Evolutionary conservation across 2,888 invertebrate species (phyloP), one percentile per base, ranked within the genome.

Genomic region (Sesia apiformis): DNA sequence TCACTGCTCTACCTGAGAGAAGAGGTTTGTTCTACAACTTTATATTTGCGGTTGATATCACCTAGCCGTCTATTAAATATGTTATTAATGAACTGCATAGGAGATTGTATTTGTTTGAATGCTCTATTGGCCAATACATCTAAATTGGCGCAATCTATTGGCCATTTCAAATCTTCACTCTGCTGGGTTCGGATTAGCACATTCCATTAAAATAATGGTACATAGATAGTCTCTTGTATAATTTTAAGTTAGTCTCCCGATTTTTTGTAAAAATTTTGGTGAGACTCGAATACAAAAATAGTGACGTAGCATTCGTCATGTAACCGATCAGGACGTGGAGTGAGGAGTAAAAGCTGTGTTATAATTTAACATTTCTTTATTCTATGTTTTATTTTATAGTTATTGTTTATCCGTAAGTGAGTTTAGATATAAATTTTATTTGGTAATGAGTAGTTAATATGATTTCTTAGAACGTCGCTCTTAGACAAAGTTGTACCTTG

Each of bases 341-440:
- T 76, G 80, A 79, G 81, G 79, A 76, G 78, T 76, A 74, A 84
- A 82, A 86, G 83, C 87, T 89, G 88, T 88, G 86, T 86, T 89
- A 89, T 86, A 83, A 85, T 83, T 84, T 87, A 84, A 87, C 86
- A 84, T 84, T 85, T 87, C 85, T 86, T 81, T 85, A 85, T 82
- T 84, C 83, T 86, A 60, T 50, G 84, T 86, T 87, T 87, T 87
- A 86, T 87, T 88, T 88, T 80, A 78, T 88, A 88, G 84, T 84
- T 86, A 86, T 86, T 84, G 78, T 87, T 88, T 88, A 85, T 82
- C 81, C 70, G 60, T 87, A 87, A 82, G 86, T 73, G 68, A 71
- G 84, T 88, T 89, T 89, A 88, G 88, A 88, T 84, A 70, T 87
- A 87, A 84, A 81, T 83, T 81, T 88, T 87, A 84, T 88, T 89